Base-by-base conservation (phyloP, 2,888 invertebrate species). In the Gymnosoma rotundatum region DNA sequence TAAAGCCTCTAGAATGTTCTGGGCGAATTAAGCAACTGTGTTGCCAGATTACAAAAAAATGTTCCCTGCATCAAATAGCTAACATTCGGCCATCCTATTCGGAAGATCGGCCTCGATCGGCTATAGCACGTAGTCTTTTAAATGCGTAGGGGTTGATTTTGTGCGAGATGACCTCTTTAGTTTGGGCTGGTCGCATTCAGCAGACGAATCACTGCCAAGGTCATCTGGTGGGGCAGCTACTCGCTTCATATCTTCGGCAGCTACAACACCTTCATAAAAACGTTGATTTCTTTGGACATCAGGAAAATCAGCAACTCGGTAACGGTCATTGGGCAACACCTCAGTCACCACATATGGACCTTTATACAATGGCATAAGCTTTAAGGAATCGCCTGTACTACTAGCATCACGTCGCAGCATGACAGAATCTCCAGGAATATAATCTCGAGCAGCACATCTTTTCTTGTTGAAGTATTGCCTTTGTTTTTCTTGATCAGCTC, bases 241-340 rank as follows among this genome's bases (percentile, higher is more conserved):
- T 61, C 38, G 36, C 38, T 61, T 61, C n/a, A 61, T 38, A 18
- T 61, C 61, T 18, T 61, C 61, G 9, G 38, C 61, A 38, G 61
- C 61, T 38, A 61, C 61, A 61, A 61, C 61, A 38, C 61, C 61
- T 38, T 61, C 61, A 61, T 61, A 61, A 38, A n/a, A 61, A 10
- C 61, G n/a, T 38, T 61, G 61, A 38, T 6, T 38, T 9, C 61
- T n/a, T 38, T 61, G 61, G 8, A 32, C 20, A n/a, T 61, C 61
- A 8, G 61, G 61, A 61, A 61, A 61, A 18, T 61, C 61, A 18
- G 38, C 38, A 38, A 61, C 61, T 10, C 38, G 38, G 20, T 61
- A 61, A 61, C 61, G 38, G 10, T 38, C 61, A 38, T 32, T 32
- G 7, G 61, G 56, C 21, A 58, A 7, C 12, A 54, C 21, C 21